Percentiles rank a stretch among this genome's conserved stretches.
These are phyloP conservation scores for Oscheius myriophilus DNA, from an alignment of 2,888 invertebrate genomes.

Conservation along the genomic window DNA sequence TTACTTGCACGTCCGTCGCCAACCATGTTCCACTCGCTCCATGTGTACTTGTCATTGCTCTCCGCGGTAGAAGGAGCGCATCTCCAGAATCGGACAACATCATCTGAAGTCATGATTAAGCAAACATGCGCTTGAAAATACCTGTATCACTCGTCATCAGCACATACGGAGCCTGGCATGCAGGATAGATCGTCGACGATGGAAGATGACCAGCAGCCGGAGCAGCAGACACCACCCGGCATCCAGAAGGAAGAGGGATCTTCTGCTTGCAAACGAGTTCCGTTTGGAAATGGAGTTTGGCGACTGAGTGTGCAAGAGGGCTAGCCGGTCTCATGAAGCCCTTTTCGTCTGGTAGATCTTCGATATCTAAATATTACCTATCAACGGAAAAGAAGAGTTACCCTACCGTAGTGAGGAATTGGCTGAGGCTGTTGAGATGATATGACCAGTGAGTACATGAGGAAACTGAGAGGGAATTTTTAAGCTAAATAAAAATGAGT, in stretches of 20 bases:
- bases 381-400: neutral
- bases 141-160: slow-evolving; percentile 86
- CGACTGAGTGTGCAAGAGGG: slow-evolving; percentile 56
- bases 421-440: slow-evolving; percentile 55
- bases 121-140: neutral
- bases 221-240: slow-evolving; percentile 76
- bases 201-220: slow-evolving; percentile 96
- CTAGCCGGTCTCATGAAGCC: slow-evolving; percentile 58
- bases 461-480: slow-evolving; percentile 75
- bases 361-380: slow-evolving; percentile 28
- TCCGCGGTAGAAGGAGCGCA: neutral
- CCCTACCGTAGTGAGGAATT: slow-evolving; percentile 43
- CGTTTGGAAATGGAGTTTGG: slow-evolving; percentile 58
- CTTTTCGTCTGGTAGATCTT: slow-evolving; percentile 44
- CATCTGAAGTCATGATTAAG: slow-evolving; percentile 12
- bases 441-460: slow-evolving; percentile 84
- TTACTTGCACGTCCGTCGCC: slow-evolving; percentile 58
- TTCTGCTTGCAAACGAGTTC: slow-evolving; percentile 58
- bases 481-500: neutral
- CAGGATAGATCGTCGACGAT: slow-evolving; percentile 96
- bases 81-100: slow-evolving; percentile 27
- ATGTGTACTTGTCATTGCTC: slow-evolving; percentile 39
- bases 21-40: slow-evolving; percentile 69
- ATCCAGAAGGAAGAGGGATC: slow-evolving; percentile 47
- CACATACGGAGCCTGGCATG: slow-evolving; percentile 96